Percentiles rank a stretch among this genome's conserved stretches.
Conservation (phyloP, 2,797 vertebrate species). For the Menidia menidia region DNA sequence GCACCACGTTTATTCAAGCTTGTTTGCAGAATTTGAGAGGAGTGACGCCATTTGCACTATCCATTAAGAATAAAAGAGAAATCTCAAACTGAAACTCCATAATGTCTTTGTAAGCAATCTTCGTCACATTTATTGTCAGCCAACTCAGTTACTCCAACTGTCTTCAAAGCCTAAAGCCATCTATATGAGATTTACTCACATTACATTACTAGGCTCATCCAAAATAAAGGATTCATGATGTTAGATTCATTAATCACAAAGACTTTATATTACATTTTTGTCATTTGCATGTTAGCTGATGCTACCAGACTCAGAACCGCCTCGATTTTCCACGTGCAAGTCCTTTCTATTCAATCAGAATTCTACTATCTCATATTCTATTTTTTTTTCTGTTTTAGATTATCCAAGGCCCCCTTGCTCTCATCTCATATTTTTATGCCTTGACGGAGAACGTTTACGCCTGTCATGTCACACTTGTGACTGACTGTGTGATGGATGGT, state of each 20-base stretch:
- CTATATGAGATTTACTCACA: too few species aligned
- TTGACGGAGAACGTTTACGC: conserved; percentile 66
- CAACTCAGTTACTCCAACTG: background rate
- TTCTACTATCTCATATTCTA: conserved; percentile 3
- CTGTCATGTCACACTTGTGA: conserved; percentile 75
- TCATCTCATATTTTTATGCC: conserved; percentile 54
- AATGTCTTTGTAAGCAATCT: background rate
- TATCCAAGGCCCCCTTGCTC: conserved; percentile 12
- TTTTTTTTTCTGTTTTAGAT: conserved; percentile 34
- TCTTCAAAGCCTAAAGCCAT: too few species aligned
- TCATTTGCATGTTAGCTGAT: background rate
- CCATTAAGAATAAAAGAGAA: too few species aligned
- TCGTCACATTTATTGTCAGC: background rate
- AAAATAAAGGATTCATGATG: too few species aligned
- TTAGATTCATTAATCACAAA: too few species aligned
- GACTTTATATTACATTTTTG: background rate
- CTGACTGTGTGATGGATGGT: conserved; percentile 73
- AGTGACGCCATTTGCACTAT: background rate
- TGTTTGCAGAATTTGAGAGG: background rate
- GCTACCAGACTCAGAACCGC: too few species aligned
- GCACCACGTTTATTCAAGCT: background rate
- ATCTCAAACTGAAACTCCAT: too few species aligned
- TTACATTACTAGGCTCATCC: too few species aligned
- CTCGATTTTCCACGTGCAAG: background rate
- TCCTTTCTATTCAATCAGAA: conserved; percentile 13